A percentile compares a stretch with the other conserved stretches of the same genome.
These are phyloP conservation scores for Cydia amplana DNA, from an alignment of 1,140 invertebrate species.

Conservation along the genomic window DNA sequence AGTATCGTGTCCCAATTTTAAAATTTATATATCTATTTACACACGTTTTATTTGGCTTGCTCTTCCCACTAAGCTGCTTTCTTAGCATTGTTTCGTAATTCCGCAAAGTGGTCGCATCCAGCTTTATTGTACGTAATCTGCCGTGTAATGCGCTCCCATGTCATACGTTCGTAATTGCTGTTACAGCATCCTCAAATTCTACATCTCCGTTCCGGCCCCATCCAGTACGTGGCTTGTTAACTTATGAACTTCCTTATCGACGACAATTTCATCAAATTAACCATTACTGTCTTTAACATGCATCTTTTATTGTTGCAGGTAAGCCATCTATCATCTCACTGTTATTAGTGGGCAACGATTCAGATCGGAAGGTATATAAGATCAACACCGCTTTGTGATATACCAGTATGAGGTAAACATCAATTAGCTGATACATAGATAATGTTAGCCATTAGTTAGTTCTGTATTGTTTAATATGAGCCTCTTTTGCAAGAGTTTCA, in stretches of 20 bases:
- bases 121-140: constrained; percentile 65
- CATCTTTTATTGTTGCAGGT: constrained; percentile 65
- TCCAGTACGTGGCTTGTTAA: constrained; percentile 49
- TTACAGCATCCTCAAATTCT: constrained; percentile 63
- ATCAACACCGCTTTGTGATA: constrained; percentile 44
- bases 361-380: constrained; percentile 35
- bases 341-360: constrained; percentile 36
- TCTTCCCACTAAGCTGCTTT: constrained; percentile 71
- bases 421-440: constrained; percentile 73
- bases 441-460: constrained; percentile 70
- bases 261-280: constrained; percentile 27
- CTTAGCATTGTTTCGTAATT: constrained; percentile 74
- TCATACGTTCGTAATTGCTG: constrained; percentile 57
- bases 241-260: constrained; percentile 47
- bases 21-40: constrained; percentile 33
- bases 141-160: constrained; percentile 62
- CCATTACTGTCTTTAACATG: constrained; percentile 25
- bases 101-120: constrained; percentile 55
- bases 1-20: constrained; percentile 11
- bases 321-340: constrained; percentile 48
- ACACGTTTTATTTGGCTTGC: constrained; percentile 63
- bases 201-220: constrained; percentile 53
- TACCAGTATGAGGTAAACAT: constrained; percentile 61
- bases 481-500: constrained; percentile 73
- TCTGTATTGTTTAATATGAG: constrained; percentile 76